Base-by-base conservation (phyloP, 2,113 vertebrate species). In the Hyla sarda region DNA sequence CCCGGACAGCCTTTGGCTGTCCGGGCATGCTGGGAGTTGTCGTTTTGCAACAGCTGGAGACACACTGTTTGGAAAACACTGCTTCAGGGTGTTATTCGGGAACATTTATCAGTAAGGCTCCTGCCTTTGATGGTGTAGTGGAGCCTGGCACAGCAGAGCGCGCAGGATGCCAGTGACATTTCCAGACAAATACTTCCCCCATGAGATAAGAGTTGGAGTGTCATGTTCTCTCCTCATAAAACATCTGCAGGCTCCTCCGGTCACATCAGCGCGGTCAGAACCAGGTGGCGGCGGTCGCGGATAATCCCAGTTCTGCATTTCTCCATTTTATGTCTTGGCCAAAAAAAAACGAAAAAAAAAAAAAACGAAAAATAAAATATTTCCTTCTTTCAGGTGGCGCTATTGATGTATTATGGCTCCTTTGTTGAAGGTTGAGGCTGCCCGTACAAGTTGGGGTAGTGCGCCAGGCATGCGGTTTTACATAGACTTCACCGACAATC, bases 161-260 rank as follows among this genome's bases (percentile, higher is more conserved):
- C 2, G 7, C 9, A 1, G 4, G 13, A 4, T 69, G 65, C 65
- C 65, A 34, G 32, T n/a, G 17, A 41, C 76, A 58, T 58, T 58
- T 58, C 30, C 32, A 37, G 76, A 58, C 50, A 79, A 37, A 58
- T 58, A 14, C 25, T 30, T 58, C 17, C 1, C 19, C 52, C 52
- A 37, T 79, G 52, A 79, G 76, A 34, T 37, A 58, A 37, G 7
- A 8, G 17, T 72, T 21, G 17, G 30, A 37, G 52, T 5, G 52
- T 37, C 28, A 69, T 34, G 62, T 67, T 17, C 25, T 25, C 25
- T 60, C 9, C 58, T 54, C n/a, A 75, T 79, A 79, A 58, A 79
- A 58, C 21, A 58, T 34, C 28, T 7, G 5, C 25, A 23, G n/a
- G 23, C 73, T 48, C 50, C 52, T 58, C 21, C 4, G 23, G 45